Conservation (phyloP, 2,888 invertebrate species). For the Polydrusus tereticollis region DNA sequence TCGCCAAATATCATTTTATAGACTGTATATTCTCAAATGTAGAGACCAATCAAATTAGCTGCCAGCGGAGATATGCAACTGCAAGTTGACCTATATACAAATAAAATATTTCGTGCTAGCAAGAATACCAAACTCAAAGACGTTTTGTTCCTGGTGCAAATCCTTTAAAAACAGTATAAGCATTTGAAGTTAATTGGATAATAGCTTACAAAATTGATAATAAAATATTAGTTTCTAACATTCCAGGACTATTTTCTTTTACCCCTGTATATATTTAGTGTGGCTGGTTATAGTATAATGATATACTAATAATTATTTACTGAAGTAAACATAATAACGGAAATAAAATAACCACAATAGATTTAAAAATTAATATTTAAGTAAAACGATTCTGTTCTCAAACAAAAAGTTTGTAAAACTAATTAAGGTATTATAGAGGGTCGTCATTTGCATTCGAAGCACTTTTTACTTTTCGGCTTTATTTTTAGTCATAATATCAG, state of each 20-base stretch:
- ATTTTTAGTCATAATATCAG: constrained; percentile 29
- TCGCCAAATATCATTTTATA: constrained; percentile 31
- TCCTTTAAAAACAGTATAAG: no score
- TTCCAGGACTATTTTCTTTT: no score
- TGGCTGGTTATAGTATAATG: no score
- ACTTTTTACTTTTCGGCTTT: constrained; percentile 29
- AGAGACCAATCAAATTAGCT: constrained; percentile 21
- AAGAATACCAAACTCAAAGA: background rate
- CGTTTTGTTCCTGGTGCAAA: no score
- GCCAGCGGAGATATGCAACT: constrained; percentile 13
- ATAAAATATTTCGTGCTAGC: background rate
- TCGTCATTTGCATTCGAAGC: constrained; percentile 27
- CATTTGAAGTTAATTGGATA: no score
- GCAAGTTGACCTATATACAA: constrained; percentile 5
- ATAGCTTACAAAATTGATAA: no score
- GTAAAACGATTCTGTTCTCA: constrained; percentile 9
- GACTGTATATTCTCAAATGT: constrained; percentile 19
- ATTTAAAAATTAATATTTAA: constrained; percentile 9
- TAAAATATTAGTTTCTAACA: no score
- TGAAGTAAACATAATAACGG: background rate
- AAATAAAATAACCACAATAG: constrained; percentile 1
- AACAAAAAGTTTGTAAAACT: constrained; percentile 31
- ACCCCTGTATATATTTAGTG: no score
- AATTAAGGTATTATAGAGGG: constrained; percentile 21
- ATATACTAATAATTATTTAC: no score